Conservation (phyloP, 1,140 invertebrate species). For the Microplitis mediator region DNA sequence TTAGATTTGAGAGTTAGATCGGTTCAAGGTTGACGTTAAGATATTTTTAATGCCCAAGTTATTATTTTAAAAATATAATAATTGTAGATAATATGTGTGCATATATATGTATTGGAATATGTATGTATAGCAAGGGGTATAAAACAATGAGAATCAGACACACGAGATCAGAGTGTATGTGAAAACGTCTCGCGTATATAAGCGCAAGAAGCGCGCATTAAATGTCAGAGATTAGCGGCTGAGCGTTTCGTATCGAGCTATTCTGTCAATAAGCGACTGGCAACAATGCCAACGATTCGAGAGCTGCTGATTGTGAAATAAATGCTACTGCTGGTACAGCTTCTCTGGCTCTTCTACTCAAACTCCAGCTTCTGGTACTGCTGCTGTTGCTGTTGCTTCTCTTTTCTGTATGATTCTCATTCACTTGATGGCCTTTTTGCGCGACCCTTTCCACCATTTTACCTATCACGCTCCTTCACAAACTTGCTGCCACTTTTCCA, state of each 20-base stretch:
- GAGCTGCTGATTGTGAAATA: conserved; percentile 58
- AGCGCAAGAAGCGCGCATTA: conserved; percentile 42
- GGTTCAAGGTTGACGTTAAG: no score
- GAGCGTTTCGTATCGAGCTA: conserved; percentile 55
- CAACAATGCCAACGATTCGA: conserved; percentile 51
- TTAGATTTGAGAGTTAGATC: no score
- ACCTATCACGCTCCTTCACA: no score
- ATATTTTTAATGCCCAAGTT: no score
- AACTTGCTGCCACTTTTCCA: no score
- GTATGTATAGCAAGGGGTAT: background rate
- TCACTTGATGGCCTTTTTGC: no score
- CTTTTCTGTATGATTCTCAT: no score
- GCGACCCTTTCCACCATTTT: no score
- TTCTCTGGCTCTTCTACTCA: no score
- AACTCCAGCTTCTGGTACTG: no score
- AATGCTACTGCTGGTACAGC: conserved; percentile 32
- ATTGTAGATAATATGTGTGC: background rate
- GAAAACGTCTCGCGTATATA: background rate
- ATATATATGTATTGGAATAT: background rate
- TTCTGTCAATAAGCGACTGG: conserved; percentile 55
- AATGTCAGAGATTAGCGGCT: conserved; percentile 56
- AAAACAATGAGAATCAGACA: conserved; percentile 29
- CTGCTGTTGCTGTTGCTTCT: no score
- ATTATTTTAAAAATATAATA: no score
- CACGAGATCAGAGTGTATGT: conserved; percentile 14